Evolutionary conservation across 2,888 invertebrate species (phyloP), one percentile per base, ranked within the genome.

Genomic region (Pandemis cinnamomeana): DNA sequence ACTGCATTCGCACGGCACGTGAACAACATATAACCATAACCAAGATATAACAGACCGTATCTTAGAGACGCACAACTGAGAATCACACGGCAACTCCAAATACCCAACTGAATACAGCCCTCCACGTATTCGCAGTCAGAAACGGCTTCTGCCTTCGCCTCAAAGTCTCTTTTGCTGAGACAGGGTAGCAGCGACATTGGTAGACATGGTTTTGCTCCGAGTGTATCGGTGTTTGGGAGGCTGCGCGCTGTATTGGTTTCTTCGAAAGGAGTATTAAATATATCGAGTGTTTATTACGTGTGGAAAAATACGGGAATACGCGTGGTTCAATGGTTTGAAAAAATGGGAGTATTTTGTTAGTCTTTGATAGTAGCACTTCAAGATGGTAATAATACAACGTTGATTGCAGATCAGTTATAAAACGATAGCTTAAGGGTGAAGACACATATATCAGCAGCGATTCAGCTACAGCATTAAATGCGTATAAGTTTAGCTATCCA

Each of bases 241-340:
- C 44, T 46, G 72, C 72, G 41, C 62, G 55, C 68, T 68, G 62
- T 63, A 69, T 68, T 55, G 62, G 68, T 68, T 68, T 68, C 48
- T 62, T 41, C 63, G 58, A 72, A 46, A 58, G 58, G 62, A 68
- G 72, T 72, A 72, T 72, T 72, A 64, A 64, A 63, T 63, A 68
- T 46, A 58, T 68, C 58, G 72, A 63, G 55, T 68, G 68, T 71
- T 72, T 72, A 72, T 63, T 68, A 69, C 60, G 51, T 75, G 60
- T 36, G 58, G 41, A 62, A 72, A 61, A 68, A 58, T 62, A 62
- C 44, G 67, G 51, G 11, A 27, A 61, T 64, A 53, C 42, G 55
- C 41, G 42, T 7, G 20, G 20, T 64, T 8, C 46, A 15, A 64
- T 48, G 46, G 27, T 27, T 7, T 13, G 46, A 27, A 48, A 48